Evolutionary conservation across 2,113 vertebrate species (phyloP), one percentile per base, ranked within the genome.

Genomic region (Myotis lucifugus): DNA sequence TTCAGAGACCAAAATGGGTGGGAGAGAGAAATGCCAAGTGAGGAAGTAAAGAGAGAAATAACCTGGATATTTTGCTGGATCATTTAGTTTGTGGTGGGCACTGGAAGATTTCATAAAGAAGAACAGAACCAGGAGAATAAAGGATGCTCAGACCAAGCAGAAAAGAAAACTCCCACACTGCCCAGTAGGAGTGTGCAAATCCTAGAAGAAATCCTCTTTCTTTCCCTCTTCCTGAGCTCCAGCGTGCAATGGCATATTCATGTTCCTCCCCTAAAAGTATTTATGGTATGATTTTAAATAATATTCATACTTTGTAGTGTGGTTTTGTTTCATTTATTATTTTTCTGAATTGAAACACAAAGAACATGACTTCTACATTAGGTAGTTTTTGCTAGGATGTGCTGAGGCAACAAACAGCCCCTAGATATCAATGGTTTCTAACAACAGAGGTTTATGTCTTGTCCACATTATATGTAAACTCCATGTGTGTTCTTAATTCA

Each of bases 311-410:
- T 19, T 54, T n/a, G 40, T 14, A 23, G 7, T 32, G 15, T 40
- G 5, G 78, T 61, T 89, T 81, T 66, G 27, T 69, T 76, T 77
- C 56, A 27, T 34, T 50, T 70, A 56, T 85, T 64, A 61, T 37
- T 91, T 76, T 88, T 72, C 34, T 81, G 23, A 84, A 34, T 70
- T 87, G 50, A 90, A 93, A 85, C n/a, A 78, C 8, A 90, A 76
- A 77, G 40, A 14, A 17, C 21, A 52, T 29, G 21, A 64, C 6
- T 2, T 77, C 56, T 42, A 4, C 29, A 13, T 78, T 67, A 64
- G 6, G 23, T 1, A 34, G 13, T 0, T 81, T 72, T 85, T 90
- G 50, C 32, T 32, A 27, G 3, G 6, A 40, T 59, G 59, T 40
- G 34, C 25, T 76, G 46, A 84, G 6, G 42, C 72, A 37, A 32